Conservation (phyloP, 2,888 invertebrate species). For the Coelopa pilipes region DNA sequence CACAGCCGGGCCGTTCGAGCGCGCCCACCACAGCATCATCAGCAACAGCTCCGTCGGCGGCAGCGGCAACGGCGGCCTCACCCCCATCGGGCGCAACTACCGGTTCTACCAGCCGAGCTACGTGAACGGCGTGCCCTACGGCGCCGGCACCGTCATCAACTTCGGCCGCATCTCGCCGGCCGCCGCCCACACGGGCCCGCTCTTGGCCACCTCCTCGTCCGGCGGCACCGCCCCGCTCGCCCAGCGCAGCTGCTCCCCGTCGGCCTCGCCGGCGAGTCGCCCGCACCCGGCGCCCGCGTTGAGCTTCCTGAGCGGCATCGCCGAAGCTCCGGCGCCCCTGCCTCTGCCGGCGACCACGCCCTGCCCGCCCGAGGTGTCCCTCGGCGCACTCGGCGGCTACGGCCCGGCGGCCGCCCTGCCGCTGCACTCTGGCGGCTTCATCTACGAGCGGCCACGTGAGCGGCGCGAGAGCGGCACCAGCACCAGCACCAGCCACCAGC, state of each 20-base stretch:
- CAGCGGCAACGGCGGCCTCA: constrained; percentile 46
- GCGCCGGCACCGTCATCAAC: constrained; percentile 53
- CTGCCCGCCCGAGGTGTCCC: neutral
- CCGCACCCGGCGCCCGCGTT: constrained; percentile 25
- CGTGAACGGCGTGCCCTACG: constrained; percentile 43
- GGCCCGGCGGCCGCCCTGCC: constrained; percentile 35
- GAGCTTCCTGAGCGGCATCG: constrained; percentile 23
- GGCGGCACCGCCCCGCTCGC: constrained; percentile 45
- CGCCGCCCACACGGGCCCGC: constrained; percentile 51
- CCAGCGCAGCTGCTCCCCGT: constrained; percentile 46
- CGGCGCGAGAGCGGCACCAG: constrained; percentile 50
- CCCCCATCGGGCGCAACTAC: constrained; percentile 48
- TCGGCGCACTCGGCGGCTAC: neutral
- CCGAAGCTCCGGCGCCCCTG: constrained; percentile 35
- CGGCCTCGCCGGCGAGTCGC: constrained; percentile 53
- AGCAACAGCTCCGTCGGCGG: constrained; percentile 49
- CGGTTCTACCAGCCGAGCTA: constrained; percentile 47
- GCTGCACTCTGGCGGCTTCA: constrained; percentile 27
- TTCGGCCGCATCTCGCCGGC: constrained; percentile 52
- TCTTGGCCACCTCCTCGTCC: constrained; percentile 55
- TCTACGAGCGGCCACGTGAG: constrained; percentile 45
- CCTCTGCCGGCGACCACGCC: constrained; percentile 39
- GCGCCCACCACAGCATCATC: constrained; percentile 47
- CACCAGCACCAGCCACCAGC: constrained; percentile 35
- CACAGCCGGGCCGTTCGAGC: constrained; percentile 45